Conservation (phyloP, 1,140 invertebrate genomes). For the Ctenoplectra terminalis region DNA sequence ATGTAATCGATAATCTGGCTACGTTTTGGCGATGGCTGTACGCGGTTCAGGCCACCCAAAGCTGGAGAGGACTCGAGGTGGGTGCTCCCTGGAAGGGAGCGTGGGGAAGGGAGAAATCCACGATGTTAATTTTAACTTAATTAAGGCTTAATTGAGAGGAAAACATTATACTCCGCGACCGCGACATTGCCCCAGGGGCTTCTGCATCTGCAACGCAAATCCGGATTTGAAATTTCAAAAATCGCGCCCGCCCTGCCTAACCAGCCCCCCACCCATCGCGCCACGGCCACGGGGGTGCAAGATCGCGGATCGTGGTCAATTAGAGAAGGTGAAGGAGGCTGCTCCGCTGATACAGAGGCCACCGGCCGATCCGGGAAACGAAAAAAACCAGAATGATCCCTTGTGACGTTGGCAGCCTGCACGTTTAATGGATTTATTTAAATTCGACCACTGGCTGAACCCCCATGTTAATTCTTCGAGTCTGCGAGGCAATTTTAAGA, state of each 20-base stretch:
- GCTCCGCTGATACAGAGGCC: slow-evolving; percentile 36
- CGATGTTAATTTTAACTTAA: slow-evolving; percentile 84
- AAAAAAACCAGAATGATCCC: slow-evolving; percentile 4
- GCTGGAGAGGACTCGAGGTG: slow-evolving; percentile 77
- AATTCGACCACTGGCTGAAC: slow-evolving; percentile 25
- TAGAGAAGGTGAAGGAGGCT: slow-evolving; percentile 74
- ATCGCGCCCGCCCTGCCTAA: slow-evolving; percentile 67
- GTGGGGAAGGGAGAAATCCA: slow-evolving; percentile 76
- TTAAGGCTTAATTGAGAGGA: slow-evolving; percentile 84
- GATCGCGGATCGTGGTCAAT: slow-evolving; percentile 81
- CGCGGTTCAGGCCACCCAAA: slow-evolving; percentile 81
- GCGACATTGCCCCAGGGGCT: slow-evolving; percentile 77
- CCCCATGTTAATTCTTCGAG: background rate
- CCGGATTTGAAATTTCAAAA: slow-evolving; percentile 80
- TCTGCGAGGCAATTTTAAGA: background rate
- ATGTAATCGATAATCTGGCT: slow-evolving; percentile 25
- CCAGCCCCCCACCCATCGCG: slow-evolving; percentile 8
- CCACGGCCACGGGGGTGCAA: slow-evolving; percentile 59
- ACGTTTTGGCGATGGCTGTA: slow-evolving; percentile 76
- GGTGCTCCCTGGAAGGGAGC: slow-evolving; percentile 69
- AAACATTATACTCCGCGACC: slow-evolving; percentile 83
- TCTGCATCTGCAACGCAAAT: slow-evolving; percentile 83
- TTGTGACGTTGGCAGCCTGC: slow-evolving; percentile 22
- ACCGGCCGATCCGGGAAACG: slow-evolving; percentile 23
- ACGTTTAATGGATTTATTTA: slow-evolving; percentile 45